Conservation (phyloP, 2,888 invertebrate species). For the Catocala sponsa region DNA sequence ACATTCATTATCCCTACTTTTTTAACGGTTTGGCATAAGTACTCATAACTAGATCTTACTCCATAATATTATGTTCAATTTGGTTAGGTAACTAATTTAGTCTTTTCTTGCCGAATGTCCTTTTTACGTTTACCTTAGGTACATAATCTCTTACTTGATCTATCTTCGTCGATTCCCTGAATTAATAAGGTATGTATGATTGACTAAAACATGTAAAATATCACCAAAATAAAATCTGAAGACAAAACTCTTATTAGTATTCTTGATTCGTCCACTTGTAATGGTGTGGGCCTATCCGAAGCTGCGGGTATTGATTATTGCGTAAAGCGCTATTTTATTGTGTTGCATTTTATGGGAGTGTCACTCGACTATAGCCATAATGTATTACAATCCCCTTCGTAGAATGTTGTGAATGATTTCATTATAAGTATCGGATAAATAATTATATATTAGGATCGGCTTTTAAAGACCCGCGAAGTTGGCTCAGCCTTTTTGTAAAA, state of each 20-base stretch:
- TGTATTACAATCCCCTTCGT: constrained; percentile 36
- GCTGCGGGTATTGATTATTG: constrained; percentile 75
- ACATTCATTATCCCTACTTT: no score
- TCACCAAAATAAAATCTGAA: constrained; percentile 5
- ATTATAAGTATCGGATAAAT: neutral
- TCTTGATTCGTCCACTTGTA: constrained; percentile 56
- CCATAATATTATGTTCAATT: no score
- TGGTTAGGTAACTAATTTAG: no score
- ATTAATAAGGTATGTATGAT: no score
- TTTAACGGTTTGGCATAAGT: no score
- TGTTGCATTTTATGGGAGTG: constrained; percentile 77
- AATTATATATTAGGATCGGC: no score
- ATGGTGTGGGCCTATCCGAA: constrained; percentile 55
- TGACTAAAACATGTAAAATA: neutral
- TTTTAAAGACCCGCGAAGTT: neutral
- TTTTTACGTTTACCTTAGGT: no score
- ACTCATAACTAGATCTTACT: no score
- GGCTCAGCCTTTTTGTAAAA: no score
- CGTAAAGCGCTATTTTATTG: constrained; percentile 77
- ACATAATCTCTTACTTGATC: no score
- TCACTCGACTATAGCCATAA: constrained; percentile 53
- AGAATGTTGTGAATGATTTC: constrained; percentile 11
- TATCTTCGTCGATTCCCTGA: no score
- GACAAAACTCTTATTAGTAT: constrained; percentile 59
- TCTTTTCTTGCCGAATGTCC: no score